Conservation (phyloP, 1,140 invertebrate genomes). For the Acyrthosiphon pisum region DNA sequence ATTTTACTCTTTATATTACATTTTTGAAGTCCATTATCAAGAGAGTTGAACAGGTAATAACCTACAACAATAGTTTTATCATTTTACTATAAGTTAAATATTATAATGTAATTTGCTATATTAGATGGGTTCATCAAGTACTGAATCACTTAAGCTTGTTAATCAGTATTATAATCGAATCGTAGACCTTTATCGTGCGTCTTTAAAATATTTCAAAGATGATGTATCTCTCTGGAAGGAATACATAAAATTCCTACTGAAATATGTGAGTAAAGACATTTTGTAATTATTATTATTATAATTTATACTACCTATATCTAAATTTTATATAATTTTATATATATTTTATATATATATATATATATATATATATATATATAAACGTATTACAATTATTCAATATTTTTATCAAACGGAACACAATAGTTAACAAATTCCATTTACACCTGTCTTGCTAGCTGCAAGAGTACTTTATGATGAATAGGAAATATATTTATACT, state of each 20-base stretch:
- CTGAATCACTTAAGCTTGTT: neutral
- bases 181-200: neutral
- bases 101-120: neutral
- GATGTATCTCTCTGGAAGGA: conserved; percentile 38
- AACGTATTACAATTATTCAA: neutral
- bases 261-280: neutral
- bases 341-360: too few relatives aligned
- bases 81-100: neutral
- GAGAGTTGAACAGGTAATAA: conserved; percentile 30
- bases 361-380: neutral
- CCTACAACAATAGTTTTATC: neutral
- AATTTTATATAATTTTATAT: too few relatives aligned
- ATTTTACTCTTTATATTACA: conserved; percentile 30
- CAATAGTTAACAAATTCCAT: neutral
- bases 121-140: neutral
- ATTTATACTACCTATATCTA: neutral
- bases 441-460: neutral
- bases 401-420: neutral
- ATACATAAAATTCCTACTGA: conserved; percentile 31
- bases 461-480: too few relatives aligned
- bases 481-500: neutral
- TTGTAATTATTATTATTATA: neutral
- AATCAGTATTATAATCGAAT: neutral
- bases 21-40: conserved; percentile 23
- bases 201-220: conserved; percentile 43